Percentiles rank a stretch among this genome's conserved stretches.
phyloP scores from a whole-genome alignment of 2,888 invertebrate genomes.

The Drosophila setosimentum region DNA sequence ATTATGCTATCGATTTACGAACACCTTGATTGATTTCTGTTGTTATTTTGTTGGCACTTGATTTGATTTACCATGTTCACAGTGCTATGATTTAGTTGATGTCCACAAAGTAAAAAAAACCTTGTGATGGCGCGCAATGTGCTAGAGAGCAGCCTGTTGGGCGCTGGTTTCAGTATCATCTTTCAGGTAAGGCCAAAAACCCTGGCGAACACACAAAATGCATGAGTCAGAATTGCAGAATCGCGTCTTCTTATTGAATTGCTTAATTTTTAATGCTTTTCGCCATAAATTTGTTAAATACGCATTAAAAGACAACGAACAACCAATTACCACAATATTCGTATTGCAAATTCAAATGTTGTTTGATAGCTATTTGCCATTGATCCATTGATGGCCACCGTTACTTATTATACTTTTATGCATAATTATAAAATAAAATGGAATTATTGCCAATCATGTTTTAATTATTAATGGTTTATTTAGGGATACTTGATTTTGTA shows the following conservation, averaged over 20 bases:
- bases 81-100: conserved; percentile 32
- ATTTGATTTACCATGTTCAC: conserved; percentile 32
- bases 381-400: not conserved
- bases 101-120: conserved; percentile 13
- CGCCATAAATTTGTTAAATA: conserved; percentile 39
- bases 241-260: too few species aligned
- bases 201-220: not conserved
- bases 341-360: not conserved
- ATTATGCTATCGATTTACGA: conserved; percentile 40
- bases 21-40: conserved; percentile 36
- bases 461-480: not conserved
- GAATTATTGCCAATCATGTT: not conserved
- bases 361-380: not conserved
- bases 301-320: conserved; percentile 54
- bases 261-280: conserved; percentile 27
- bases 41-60: conserved; percentile 51
- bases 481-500: not conserved
- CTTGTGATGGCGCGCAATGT: conserved; percentile 83
- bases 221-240: conserved; percentile 45
- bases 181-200: conserved; percentile 81
- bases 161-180: conserved; percentile 84
- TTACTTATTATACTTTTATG: not conserved
- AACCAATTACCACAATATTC: not conserved
- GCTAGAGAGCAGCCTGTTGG: conserved; percentile 84
- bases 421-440: not conserved